Conservation (phyloP, 2,113 vertebrate species). For the Sylvicapra grimmia region DNA sequence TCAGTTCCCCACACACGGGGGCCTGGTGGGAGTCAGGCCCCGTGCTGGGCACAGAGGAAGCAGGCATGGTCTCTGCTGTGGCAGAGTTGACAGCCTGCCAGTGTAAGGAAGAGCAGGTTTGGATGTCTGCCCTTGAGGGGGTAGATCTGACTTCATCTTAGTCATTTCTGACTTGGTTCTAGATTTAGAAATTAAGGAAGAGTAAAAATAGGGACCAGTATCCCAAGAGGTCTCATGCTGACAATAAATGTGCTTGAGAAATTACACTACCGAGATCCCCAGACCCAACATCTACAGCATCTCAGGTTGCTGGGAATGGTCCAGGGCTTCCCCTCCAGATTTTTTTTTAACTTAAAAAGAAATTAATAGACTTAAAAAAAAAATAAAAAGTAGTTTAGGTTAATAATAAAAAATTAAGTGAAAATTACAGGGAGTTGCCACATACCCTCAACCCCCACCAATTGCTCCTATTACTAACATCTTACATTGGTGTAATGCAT, state of each 20-base stretch:
- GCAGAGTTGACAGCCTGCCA: not conserved
- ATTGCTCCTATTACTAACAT: not conserved
- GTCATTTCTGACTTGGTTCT: constrained; percentile 8
- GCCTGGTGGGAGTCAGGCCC: not conserved
- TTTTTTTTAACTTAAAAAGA: constrained; percentile 5
- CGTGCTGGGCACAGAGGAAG: accelerated
- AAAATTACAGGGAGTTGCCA: not conserved
- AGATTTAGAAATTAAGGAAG: not conserved
- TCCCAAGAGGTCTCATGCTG: not conserved
- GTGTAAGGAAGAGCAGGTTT: not conserved
- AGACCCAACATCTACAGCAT: not conserved
- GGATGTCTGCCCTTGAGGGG: not conserved
- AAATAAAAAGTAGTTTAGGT: not conserved
- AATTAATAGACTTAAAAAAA: not conserved
- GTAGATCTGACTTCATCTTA: not conserved
- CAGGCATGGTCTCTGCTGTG: not conserved
- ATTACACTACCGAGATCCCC: not conserved
- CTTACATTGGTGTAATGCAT: not conserved
- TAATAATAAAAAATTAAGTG: not conserved
- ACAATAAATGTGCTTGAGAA: not conserved
- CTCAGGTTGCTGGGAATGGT: not conserved
- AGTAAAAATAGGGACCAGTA: not conserved
- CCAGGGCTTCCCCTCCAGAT: not conserved
- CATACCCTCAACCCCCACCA: not conserved
- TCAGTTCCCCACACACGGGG: not conserved